Base-by-base conservation (phyloP, 2,113 vertebrate genomes). In the Todiramphus saurophagus region DNA sequence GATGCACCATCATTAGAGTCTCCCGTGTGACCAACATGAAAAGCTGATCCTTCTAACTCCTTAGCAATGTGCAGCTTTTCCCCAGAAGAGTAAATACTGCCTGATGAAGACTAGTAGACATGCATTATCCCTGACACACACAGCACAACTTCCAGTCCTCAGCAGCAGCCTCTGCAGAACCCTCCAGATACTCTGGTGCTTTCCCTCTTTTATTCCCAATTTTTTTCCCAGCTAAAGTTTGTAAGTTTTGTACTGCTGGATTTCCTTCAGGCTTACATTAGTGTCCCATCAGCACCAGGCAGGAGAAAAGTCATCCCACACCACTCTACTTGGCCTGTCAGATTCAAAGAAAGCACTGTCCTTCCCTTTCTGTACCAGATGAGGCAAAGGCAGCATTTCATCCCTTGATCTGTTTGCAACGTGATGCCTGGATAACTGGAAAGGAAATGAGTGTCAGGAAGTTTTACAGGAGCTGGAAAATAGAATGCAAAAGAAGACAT, bases 1-100 rank as follows among this genome's bases (percentile, higher is more conserved):
- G 27, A 30, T 25, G 5, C 17, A n/a, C 8, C 5, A 11, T 33
- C 46, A n/a, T 8, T 10, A 6, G 11, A 30, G 11, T 11, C 8
- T 78, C 58, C 35, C 23, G n/a, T 5, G 25, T 1, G 27, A 43
- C 4, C 43, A 33, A 10, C 10, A 11, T 5, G n/a, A 53, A 64
- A 87, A 35, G 16, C 19, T 66, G 46, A 75, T 25, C n/a, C 7
- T 75, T 72, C 11, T 58, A 58, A 12, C 19, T 46, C 35, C 10
- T 10, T 9, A 58, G 25, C 7, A 50, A 24, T 0, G 0, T 23
- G 11, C 12, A 30, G 8, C 5, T 25, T 51, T 56, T 56, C 23
- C 55, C 30, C 50, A 51, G 37, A 41, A 18, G 2, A 50, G 33
- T 5, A 31, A 75, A 43, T 2, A 35, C 4, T 9, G 62, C 28